Conservation (phyloP, 2,888 invertebrate genomes). For the Lycophotia porphyrea region DNA sequence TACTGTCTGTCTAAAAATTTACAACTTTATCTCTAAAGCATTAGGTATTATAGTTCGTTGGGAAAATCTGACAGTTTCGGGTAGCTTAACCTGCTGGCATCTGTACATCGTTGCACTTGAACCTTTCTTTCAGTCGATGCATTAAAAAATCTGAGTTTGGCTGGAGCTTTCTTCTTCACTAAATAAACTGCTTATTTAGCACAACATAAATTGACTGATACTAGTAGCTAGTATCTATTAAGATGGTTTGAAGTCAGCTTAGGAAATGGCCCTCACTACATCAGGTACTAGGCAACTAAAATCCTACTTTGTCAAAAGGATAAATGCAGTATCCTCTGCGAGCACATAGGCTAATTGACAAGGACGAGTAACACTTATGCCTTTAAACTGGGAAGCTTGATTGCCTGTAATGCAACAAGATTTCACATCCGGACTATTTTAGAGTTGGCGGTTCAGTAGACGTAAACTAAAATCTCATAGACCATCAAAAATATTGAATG, state of each 20-base stretch:
- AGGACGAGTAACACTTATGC: neutral
- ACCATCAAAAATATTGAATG: neutral
- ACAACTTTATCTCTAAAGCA: too few relatives aligned
- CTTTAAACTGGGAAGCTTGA: neutral
- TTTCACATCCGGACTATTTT: neutral
- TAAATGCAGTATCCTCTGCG: conserved; percentile 1
- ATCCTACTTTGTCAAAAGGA: neutral
- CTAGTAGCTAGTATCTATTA: neutral
- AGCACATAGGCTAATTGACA: neutral
- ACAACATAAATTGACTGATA: neutral
- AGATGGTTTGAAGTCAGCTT: neutral
- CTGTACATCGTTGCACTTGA: neutral
- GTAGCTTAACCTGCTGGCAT: too few relatives aligned
- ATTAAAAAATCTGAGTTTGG: neutral
- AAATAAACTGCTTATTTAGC: neutral
- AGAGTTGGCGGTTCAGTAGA: neutral
- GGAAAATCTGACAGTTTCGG: too few relatives aligned
- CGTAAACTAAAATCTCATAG: neutral
- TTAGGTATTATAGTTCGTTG: too few relatives aligned
- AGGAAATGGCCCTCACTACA: neutral
- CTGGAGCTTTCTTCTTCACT: neutral
- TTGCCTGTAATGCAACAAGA: neutral
- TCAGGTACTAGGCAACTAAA: neutral
- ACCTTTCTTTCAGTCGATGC: neutral
- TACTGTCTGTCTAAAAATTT: too few relatives aligned